Conservation (phyloP, 2,113 vertebrate genomes). For the Microcebus jonahi region DNA sequence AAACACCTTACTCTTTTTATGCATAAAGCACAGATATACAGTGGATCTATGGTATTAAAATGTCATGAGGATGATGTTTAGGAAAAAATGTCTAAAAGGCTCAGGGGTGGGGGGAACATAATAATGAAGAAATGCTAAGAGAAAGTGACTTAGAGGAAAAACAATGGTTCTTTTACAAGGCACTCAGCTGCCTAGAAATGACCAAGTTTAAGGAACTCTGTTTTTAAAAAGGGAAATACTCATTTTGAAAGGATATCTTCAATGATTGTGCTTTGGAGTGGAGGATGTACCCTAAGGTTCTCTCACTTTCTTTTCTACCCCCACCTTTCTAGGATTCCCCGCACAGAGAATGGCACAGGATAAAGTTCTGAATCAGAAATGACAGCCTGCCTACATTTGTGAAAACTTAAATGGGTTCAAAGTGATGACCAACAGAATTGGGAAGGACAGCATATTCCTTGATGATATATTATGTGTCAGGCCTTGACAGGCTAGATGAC, state of each 20-base stretch:
- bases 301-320: background rate
- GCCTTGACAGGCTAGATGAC: background rate
- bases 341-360: background rate
- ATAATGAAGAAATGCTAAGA: background rate
- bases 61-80: background rate
- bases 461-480: background rate
- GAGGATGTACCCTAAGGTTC: background rate
- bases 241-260: background rate
- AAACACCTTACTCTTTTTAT: background rate
- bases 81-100: background rate
- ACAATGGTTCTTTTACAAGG: background rate
- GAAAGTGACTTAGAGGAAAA: background rate
- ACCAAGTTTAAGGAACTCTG: background rate
- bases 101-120: too few species aligned
- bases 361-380: background rate
- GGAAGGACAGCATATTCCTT: background rate
- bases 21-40: background rate
- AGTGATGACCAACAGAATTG: background rate
- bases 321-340: background rate
- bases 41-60: background rate
- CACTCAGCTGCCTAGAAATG: background rate
- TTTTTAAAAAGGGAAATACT: background rate
- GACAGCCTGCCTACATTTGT: background rate
- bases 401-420: constrained; percentile 11
- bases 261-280: background rate